Evolutionary conservation across 2,113 vertebrate genomes (phyloP), one percentile per base, ranked within the genome.

Genomic region (Eretmochelys imbricata): DNA sequence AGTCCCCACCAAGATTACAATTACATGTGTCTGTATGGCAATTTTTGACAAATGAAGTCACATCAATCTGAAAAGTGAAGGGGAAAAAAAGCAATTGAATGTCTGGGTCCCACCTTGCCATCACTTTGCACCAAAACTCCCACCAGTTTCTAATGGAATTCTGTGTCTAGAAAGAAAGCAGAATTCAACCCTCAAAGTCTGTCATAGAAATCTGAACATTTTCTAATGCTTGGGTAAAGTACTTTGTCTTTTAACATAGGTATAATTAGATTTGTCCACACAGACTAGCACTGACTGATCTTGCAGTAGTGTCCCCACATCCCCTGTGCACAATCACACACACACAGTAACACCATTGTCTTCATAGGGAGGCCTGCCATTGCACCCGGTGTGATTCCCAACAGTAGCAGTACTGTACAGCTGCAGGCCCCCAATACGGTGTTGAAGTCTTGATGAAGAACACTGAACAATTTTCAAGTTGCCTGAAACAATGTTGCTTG

Each of bases 11-110:
- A 8, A 99, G 99, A 90, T 99, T 99, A 97, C 99, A 99, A 95
- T 99, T 99, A 94, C 99, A 99, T 0, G 99, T 99, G 91, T 99
- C 99, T 85, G 99, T 99, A 89, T 99, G 98, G 92, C 99, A 99
- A 89, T 99, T 99, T 98, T 99, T 99, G 95, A 99, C 99, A 98
- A 99, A 99, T 98, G 99, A 99, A 96, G 99, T 99, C 96, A 99
- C 99, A 93, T 99, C 99, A 88, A 99, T 99, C 99, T 99, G 93
- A 69, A 85, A 65, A 46, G 31, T 10, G 10, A 55, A 89, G n/a
- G 80, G 82, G 57, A 93, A 85, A 24, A 22, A 72, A 65, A 59
- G 48, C 84, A 53, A 65, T 48, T 78, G 24, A 46, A 78, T 12
- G 14, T 48, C 6, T 29, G 42, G 42, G 46, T 12, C 13, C 42